Percentiles rank a stretch among this genome's conserved stretches.
Conservation (phyloP, 2,113 vertebrate species). For the Zosterops pallidus region DNA sequence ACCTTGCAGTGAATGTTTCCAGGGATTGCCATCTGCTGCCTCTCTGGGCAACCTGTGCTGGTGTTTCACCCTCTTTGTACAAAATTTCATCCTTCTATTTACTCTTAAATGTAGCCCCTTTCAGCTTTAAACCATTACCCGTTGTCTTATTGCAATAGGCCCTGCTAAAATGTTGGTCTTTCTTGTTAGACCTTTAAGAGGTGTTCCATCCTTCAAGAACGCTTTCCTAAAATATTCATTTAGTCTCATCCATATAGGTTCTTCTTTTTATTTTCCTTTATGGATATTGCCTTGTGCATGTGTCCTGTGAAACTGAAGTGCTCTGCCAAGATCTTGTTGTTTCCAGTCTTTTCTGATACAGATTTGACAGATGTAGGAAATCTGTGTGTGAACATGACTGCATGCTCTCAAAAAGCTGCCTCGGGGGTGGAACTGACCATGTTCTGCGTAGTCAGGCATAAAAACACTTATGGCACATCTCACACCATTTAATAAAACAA, state of each 20-base stretch:
- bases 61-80: background rate
- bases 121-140: background rate
- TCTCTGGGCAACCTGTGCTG: background rate
- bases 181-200: background rate
- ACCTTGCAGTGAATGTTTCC: background rate
- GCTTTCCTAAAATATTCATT: background rate
- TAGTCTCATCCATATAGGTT: background rate
- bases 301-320: background rate
- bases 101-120: background rate
- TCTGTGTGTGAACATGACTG: background rate
- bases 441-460: background rate
- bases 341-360: background rate
- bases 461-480: background rate
- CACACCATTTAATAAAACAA: background rate
- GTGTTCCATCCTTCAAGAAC: background rate
- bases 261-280: background rate
- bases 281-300: background rate
- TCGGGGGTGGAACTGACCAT: background rate
- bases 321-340: background rate
- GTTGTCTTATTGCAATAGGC: background rate
- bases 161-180: background rate
- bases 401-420: background rate
- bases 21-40: background rate
- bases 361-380: background rate
- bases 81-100: background rate